phyloP scores from a whole-genome alignment of 2,888 invertebrate genomes.

The Drosophila rubida region DNA sequence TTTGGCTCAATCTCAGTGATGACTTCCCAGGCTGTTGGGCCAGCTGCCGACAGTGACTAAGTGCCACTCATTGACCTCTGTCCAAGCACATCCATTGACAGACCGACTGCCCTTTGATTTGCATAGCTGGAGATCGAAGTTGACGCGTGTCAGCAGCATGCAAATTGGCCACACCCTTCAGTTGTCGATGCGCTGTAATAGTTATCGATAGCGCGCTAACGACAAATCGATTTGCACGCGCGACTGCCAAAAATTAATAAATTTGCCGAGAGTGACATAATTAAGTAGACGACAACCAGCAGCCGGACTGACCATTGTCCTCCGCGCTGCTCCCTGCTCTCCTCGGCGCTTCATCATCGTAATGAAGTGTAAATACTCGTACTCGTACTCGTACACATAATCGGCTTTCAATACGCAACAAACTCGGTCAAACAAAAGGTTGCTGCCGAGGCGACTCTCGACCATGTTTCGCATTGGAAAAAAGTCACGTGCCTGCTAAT shows the following conservation, averaged over 20 bases:
- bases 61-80: slow-evolving; percentile 73
- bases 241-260: slow-evolving; percentile 56
- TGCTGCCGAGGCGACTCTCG: slow-evolving; percentile 15
- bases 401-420: slow-evolving; percentile 64
- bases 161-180: slow-evolving; percentile 72
- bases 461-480: slow-evolving; percentile 54
- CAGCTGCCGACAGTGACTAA: slow-evolving; percentile 64
- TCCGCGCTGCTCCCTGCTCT: slow-evolving; percentile 15
- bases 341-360: slow-evolving; percentile 52
- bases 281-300: slow-evolving; percentile 48
- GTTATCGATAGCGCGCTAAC: slow-evolving; percentile 48
- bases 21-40: slow-evolving; percentile 51
- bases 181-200: slow-evolving; percentile 45
- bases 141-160: slow-evolving; percentile 69
- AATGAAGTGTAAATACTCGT: slow-evolving; percentile 74
- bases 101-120: slow-evolving; percentile 51
- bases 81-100: slow-evolving; percentile 71
- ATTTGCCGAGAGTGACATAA: slow-evolving; percentile 71
- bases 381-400: slow-evolving; percentile 58
- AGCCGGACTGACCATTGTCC: slow-evolving; percentile 52
- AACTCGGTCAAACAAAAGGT: slow-evolving; percentile 48
- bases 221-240: slow-evolving; percentile 72
- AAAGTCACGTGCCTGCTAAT: slow-evolving; percentile 76
- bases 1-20: slow-evolving; percentile 1
- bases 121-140: slow-evolving; percentile 40